phyloP scores from a whole-genome alignment of 2,888 invertebrate genomes.

The Scaptomyza caliginosa region DNA sequence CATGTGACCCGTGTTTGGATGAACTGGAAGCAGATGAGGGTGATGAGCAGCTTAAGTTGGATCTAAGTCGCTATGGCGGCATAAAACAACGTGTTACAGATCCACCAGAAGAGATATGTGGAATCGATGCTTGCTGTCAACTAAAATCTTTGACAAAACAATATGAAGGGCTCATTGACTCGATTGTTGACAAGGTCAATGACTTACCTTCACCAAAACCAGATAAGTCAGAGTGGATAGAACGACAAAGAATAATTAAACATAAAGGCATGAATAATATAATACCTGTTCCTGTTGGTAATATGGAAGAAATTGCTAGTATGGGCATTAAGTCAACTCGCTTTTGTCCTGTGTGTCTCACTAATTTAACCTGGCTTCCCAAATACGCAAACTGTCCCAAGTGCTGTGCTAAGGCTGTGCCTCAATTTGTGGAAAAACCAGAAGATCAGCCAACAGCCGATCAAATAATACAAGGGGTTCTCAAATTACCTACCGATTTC shows the following conservation, averaged over 20 bases:
- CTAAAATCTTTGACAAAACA: conserved; percentile 42
- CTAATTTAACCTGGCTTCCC: conserved; percentile 80
- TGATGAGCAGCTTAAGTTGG: conserved; percentile 63
- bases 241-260: background rate
- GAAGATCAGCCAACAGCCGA: conserved; percentile 67
- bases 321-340: conserved; percentile 63
- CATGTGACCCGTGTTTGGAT: conserved; percentile 34
- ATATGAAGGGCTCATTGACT: conserved; percentile 42
- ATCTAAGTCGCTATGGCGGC: conserved; percentile 68
- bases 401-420: conserved; percentile 75
- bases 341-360: conserved; percentile 80
- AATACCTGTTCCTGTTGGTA: conserved; percentile 42
- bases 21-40: conserved; percentile 33
- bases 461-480: conserved; percentile 69
- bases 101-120: conserved; percentile 18
- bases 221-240: conserved; percentile 3
- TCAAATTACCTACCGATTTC: conserved; percentile 27
- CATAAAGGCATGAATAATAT: conserved; percentile 1
- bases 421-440: conserved; percentile 37
- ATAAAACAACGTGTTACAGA: background rate
- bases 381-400: conserved; percentile 83
- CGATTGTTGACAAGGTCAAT: conserved; percentile 27
- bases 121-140: conserved; percentile 33
- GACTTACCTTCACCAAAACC: conserved; percentile 1
- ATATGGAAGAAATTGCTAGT: conserved; percentile 15